phyloP scores from a whole-genome alignment of 92 coral and sea anemone genomes.

The Anthopleura xanthogrammica region DNA sequence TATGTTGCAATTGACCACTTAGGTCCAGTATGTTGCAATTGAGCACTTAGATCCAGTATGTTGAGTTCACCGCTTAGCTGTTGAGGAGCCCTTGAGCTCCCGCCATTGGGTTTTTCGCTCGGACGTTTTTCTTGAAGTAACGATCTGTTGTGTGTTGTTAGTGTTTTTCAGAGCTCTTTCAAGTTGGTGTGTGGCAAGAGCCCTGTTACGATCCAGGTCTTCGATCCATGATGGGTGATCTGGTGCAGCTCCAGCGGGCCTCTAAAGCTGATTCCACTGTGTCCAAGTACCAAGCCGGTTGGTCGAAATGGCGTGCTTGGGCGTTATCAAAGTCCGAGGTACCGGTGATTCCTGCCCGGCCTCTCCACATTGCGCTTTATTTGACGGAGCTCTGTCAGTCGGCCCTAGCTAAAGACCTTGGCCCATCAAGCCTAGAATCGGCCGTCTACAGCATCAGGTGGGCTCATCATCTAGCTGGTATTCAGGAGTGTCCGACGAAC shows the following conservation, averaged over 20 bases:
- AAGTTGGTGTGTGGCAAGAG: neutral
- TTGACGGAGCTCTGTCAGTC: conserved; percentile 28
- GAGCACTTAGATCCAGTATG: too few species aligned
- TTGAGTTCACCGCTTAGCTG: too few species aligned
- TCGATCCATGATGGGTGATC: neutral
- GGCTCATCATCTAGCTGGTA: neutral
- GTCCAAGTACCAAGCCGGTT: conserved; percentile 29
- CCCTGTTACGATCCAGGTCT: neutral
- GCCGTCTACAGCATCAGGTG: too few species aligned
- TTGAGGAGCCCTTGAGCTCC: too few species aligned
- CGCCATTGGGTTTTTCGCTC: too few species aligned
- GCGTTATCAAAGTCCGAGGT: conserved; percentile 28
- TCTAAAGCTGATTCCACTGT: conserved; percentile 35
- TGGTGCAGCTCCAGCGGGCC: conserved; percentile 40
- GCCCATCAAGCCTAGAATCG: neutral
- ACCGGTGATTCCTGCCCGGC: conserved; percentile 37
- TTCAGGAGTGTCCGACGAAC: conserved; percentile 21
- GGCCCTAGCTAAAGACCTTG: conserved; percentile 26
- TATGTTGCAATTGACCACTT: too few species aligned
- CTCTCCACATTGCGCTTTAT: conserved; percentile 38
- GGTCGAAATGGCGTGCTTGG: conserved; percentile 37
- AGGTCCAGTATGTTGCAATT: too few species aligned
- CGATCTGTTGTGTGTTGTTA: too few species aligned
- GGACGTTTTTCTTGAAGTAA: too few species aligned
- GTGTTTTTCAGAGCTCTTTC: too few species aligned